These are phyloP conservation scores for Amiota minor DNA, from an alignment of 2,888 invertebrate genomes.

Conservation along the genomic window DNA sequence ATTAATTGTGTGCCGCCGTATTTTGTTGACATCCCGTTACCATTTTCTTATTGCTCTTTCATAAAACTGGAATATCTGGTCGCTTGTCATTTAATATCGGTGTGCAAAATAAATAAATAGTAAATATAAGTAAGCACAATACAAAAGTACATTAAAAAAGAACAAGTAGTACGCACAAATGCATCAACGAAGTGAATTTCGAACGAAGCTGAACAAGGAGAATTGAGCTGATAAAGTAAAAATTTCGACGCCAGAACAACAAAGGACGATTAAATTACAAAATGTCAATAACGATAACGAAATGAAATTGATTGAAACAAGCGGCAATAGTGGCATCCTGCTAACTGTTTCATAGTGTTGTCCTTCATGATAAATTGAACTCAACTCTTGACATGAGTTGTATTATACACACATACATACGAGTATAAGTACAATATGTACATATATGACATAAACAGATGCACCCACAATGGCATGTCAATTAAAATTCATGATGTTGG, in stretches of 20 bases:
- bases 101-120: neutral
- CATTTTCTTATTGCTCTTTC: conserved; percentile 21
- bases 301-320: conserved; percentile 66
- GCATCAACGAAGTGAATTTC: neutral
- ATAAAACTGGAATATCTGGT: conserved; percentile 10
- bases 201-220: neutral
- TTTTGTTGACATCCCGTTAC: conserved; percentile 24
- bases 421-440: conserved; percentile 26
- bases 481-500: conserved; percentile 66
- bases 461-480: conserved; percentile 55
- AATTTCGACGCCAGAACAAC: conserved; percentile 15
- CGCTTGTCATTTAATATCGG: conserved; percentile 27
- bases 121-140: too few relatives aligned
- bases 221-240: conserved; percentile 22
- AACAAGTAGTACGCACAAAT: neutral
- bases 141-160: conserved; percentile 1
- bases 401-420: conserved; percentile 17
- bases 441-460: neutral
- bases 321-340: conserved; percentile 36
- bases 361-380: conserved; percentile 55
- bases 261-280: conserved; percentile 62
- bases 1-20: conserved; percentile 29
- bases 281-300: conserved; percentile 66
- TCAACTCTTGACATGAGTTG: neutral
- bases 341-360: conserved; percentile 20